Evolutionary conservation across 1,140 invertebrate genomes (phyloP).

Genomic region (Camponotus floridanus): DNA sequence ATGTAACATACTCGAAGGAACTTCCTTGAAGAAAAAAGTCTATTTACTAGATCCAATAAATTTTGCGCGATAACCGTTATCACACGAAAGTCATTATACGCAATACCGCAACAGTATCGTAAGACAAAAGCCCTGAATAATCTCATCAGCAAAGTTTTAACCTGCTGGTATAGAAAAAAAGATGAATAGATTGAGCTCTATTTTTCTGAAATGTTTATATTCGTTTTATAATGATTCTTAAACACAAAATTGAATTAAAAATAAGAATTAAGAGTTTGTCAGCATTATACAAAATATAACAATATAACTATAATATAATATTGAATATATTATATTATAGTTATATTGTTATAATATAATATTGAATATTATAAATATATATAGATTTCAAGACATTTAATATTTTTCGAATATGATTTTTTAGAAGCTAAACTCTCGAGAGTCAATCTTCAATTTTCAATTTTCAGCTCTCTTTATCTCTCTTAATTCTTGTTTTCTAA

Average conservation of each 20-base stretch:
- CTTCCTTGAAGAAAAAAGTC: conserved; percentile 25
- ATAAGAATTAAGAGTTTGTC: background rate
- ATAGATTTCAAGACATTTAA: background rate
- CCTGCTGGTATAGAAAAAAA: background rate
- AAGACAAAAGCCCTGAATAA: conserved; percentile 1
- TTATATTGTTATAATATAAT: too few relatives aligned
- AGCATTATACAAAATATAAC: too few relatives aligned
- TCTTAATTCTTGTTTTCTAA: background rate
- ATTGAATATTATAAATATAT: too few relatives aligned
- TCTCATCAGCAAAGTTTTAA: conserved; percentile 19
- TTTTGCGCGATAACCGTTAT: conserved; percentile 59
- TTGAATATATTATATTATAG: too few relatives aligned
- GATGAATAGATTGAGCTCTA: background rate
- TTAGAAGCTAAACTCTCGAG: background rate
- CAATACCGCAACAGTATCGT: background rate
- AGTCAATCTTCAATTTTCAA: background rate
- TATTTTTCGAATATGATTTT: background rate
- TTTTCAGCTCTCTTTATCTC: background rate
- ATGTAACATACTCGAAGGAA: background rate
- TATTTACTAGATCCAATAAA: conserved; percentile 45
- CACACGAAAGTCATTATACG: conserved; percentile 28
- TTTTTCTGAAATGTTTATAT: background rate
- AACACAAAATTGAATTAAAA: background rate
- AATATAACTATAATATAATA: conserved; percentile 5
- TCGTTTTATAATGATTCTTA: background rate